phyloP scores from a whole-genome alignment of 2,113 vertebrate genomes.

The Peucedramus taeniatus region DNA sequence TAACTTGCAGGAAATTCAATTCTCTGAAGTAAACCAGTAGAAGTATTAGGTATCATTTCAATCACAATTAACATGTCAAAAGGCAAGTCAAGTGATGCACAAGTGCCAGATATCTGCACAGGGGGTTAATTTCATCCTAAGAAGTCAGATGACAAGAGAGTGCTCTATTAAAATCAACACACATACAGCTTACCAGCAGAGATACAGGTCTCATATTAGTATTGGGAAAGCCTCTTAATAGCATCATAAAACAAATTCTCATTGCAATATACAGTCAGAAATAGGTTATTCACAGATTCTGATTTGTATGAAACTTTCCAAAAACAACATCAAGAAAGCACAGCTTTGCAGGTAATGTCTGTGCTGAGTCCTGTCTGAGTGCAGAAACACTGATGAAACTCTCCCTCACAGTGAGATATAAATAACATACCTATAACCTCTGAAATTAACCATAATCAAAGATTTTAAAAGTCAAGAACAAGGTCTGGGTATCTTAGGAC shows the following conservation, averaged over 20 bases:
- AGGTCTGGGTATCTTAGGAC: neutral
- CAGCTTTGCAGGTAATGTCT: neutral
- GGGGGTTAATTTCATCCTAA: slow-evolving; percentile 40
- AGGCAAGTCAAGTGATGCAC: slow-evolving; percentile 11
- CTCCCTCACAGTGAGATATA: neutral
- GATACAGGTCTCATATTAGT: neutral
- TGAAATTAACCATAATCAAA: neutral
- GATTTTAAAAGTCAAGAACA: neutral
- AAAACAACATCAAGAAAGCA: neutral
- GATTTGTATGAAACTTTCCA: neutral
- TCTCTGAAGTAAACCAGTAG: neutral
- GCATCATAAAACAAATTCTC: neutral
- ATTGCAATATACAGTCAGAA: neutral
- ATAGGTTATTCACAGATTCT: neutral
- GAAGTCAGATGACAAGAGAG: neutral
- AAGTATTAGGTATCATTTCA: neutral
- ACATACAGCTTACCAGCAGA: neutral
- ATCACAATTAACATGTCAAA: slow-evolving; percentile 12
- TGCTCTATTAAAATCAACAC: slow-evolving; percentile 19
- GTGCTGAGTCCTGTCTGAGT: neutral
- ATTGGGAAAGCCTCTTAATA: neutral
- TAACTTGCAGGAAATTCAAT: neutral
- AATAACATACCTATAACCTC: neutral
- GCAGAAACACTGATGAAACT: neutral
- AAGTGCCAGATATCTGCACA: slow-evolving; percentile 25